Conservation (phyloP, 2,113 vertebrate genomes). For the Pterocles orientalis region DNA sequence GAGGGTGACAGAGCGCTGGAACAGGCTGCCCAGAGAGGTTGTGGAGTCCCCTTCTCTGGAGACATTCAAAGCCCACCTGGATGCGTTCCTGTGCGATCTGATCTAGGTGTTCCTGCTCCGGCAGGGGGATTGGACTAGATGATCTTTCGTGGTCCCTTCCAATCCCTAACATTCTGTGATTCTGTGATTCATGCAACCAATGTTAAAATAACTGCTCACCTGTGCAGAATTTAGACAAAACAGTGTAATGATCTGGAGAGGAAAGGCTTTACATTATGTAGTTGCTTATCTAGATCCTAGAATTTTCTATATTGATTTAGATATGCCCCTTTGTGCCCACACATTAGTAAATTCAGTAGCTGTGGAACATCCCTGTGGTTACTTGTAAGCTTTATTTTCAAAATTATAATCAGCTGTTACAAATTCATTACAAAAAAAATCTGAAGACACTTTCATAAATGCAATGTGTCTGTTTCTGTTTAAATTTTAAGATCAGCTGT, state of each 20-base stretch:
- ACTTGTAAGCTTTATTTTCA: not conserved
- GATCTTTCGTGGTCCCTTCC: too few relatives aligned
- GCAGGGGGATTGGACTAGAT: too few relatives aligned
- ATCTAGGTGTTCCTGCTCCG: too few relatives aligned
- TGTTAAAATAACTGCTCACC: constrained; percentile 12
- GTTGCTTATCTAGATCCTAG: not conserved
- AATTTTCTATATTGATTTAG: not conserved
- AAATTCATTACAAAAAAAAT: not conserved
- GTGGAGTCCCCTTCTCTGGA: too few relatives aligned
- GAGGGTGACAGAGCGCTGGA: too few relatives aligned
- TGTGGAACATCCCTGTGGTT: not conserved
- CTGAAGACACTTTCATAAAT: not conserved
- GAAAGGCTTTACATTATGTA: not conserved
- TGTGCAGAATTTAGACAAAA: not conserved
- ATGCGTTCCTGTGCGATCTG: too few relatives aligned
- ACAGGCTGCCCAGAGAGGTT: too few relatives aligned
- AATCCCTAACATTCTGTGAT: too few relatives aligned
- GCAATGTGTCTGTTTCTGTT: not conserved
- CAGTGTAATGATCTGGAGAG: not conserved
- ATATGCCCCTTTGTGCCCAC: not conserved
- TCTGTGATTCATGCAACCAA: not conserved
- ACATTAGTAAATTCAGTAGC: not conserved
- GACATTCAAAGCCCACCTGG: too few relatives aligned
- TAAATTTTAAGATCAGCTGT: not conserved
- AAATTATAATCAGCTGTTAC: not conserved